Base-by-base conservation (phyloP, 2,113 vertebrate species). In the Cairina moschata region DNA sequence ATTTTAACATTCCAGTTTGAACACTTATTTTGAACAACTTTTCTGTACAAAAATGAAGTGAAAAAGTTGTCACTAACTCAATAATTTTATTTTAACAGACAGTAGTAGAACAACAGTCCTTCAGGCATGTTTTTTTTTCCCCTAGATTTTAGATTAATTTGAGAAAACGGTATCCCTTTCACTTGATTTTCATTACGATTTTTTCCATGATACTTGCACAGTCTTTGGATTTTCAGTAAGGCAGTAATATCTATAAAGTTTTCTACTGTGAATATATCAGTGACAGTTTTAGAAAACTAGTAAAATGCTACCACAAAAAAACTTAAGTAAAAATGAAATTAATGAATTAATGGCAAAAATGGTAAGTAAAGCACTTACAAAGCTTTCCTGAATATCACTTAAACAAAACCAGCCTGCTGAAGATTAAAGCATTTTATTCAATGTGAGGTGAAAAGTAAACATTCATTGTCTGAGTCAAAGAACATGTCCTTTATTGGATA, bases 351-450 rank as follows among this genome's bases (percentile, higher is more conserved):
- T 4, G 29, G 8, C 10, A 42, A 68, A 90, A 83, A 38, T 63
- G 14, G 11, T 7, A 69, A 58, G 28, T 50, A 71, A 79, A 66
- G 82, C 28, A 78, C 32, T 85, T 62, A 22, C 2, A 83, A 91
- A n/a, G 38, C 25, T 73, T 75, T 90, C 31, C 62, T 81, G 79
- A 81, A 38, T 0, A 78, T 29, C 84, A 52, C 18, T 31, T 55
- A 59, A 86, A 63, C 46, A 84, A 86, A 94, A 76, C 2, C 42
- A 89, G 40, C 16, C 50, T 67, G 36, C 26, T 86, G 71, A 78
- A 88, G 54, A 84, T 84, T 25, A 82, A 91, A 94, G 62, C n/a
- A 79, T n/a, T 88, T 88, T 32, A 56, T 88, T 90, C 90, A 81
- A 74, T 40, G 62, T 0, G 0, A 68, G 62, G 40, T 77, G 54